Base-by-base conservation (phyloP, 2,888 invertebrate genomes). In the Eilema sororculum region DNA sequence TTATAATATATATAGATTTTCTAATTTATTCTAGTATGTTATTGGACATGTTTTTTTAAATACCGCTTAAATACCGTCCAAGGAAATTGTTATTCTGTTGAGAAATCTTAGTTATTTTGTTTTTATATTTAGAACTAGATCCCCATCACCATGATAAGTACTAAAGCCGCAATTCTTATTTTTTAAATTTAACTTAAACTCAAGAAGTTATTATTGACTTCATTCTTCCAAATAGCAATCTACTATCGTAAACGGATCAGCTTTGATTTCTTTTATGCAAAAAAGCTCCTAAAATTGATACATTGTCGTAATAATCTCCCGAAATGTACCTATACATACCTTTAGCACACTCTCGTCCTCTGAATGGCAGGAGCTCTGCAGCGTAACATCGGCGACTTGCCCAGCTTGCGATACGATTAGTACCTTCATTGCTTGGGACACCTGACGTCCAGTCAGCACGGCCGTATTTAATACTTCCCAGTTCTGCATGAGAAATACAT, bases 381-480 rank as follows among this genome's bases (percentile, higher is more conserved):
- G 95, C 28, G 99, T 99, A 81, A 99, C 99, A 93, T 99, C 99
- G 72, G 98, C 98, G 10, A 99, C 98, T 93, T 98, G 98, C 22
- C 99, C 99, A 0, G 98, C 98, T 90, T 99, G 98, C 60, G 98
- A 98, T 63, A 99, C 99, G 84, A 99, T 98, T 91, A 98, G 98
- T 81, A 99, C 98, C 93, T 98, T 98, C 98, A 99, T 98, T 22
- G 99, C 98, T 86, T 98, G 98, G 2, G 98, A 98, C 75, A 99
- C 98, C 93, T 98, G 98, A 66, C 98, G 97, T 0, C 99, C 99
- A 9, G 99, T 99, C 87, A 99, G 95, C 73, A 99, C 98, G 0
- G 99, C 99, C 2, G 99, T 98, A 95, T 99, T 99, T 93, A 99
- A 96, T 56, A 99, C 97, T 93, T 99, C 99, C 97, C 98, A 98